A percentile compares a stretch with the other conserved stretches of the same genome.
phyloP scores from a whole-genome alignment of 2,888 invertebrate genomes.

The Chymomyza procnemis region DNA sequence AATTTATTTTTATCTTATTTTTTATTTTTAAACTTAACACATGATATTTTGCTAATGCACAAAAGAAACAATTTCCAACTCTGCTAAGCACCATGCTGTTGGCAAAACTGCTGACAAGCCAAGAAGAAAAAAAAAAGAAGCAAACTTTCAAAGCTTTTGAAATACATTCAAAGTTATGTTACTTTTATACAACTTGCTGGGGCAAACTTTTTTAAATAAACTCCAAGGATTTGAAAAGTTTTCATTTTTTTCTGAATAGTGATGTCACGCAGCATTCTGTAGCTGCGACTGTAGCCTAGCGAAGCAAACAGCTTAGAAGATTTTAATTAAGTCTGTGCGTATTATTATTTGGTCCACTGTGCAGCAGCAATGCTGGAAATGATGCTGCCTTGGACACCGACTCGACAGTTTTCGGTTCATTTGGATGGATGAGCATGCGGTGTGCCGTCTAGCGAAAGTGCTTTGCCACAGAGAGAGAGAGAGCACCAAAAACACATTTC shows the following conservation, averaged over 20 bases:
- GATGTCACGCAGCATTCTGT: background rate
- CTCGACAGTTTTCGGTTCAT: slow-evolving; percentile 9
- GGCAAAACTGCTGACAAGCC: background rate
- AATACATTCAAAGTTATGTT: background rate
- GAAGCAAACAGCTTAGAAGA: background rate
- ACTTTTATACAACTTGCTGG: background rate
- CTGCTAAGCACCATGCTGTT: background rate
- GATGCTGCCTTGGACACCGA: slow-evolving; percentile 12
- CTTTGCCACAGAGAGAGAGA: slow-evolving; percentile 25
- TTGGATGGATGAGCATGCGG: background rate
- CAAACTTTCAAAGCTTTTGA: background rate
- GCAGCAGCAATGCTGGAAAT: slow-evolving; percentile 12
- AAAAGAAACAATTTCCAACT: background rate
- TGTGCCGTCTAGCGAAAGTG: slow-evolving; percentile 60
- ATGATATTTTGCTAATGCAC: background rate
- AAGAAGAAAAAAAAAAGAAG: too few relatives aligned
- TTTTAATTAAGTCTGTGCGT: background rate
- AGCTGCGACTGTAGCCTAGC: too few relatives aligned
- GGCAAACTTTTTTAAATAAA: background rate
- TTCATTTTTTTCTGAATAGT: background rate
- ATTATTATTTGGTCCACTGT: background rate
- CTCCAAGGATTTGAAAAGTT: background rate
- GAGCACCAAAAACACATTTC: background rate
- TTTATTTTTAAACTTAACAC: background rate
- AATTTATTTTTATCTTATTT: background rate